These are phyloP conservation scores for Anoplius nigerrimus DNA, from an alignment of 2,888 invertebrate species.

Conservation along the genomic window DNA sequence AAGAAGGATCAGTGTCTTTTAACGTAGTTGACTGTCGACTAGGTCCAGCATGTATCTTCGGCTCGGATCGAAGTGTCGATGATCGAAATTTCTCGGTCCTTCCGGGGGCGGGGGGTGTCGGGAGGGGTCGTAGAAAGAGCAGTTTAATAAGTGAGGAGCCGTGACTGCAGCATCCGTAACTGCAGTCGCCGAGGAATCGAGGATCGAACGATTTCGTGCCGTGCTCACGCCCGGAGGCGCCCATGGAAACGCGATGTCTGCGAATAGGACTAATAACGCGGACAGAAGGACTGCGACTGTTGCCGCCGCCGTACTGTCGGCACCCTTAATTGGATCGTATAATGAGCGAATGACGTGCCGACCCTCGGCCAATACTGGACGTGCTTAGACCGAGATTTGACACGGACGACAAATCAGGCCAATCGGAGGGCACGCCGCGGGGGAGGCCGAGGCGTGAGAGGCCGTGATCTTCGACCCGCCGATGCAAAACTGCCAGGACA, in stretches of 20 bases:
- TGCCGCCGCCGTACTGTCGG: conserved; percentile 65
- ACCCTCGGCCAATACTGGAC: conserved; percentile 68
- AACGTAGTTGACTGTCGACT: no score
- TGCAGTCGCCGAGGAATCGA: conserved; percentile 60
- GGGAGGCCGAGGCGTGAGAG: conserved; percentile 5
- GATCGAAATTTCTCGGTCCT: no score
- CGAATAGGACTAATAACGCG: conserved; percentile 71
- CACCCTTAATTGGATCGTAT: conserved; percentile 71
- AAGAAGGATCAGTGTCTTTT: no score
- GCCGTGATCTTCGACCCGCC: conserved; percentile 15
- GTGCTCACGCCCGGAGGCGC: conserved; percentile 61
- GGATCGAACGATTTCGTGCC: conserved; percentile 49
- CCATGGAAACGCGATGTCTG: conserved; percentile 70
- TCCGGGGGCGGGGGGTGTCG: no score
- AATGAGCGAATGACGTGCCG: conserved; percentile 67
- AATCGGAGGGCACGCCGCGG: conserved; percentile 48
- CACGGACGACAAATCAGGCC: conserved; percentile 68
- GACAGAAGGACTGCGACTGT: conserved; percentile 63
- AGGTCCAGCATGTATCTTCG: no score
- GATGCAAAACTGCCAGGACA: conserved; percentile 19
- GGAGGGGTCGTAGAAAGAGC: no score
- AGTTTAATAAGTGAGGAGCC: conserved; percentile 56
- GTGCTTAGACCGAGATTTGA: conserved; percentile 73
- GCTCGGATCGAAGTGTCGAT: no score
- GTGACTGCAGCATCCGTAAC: conserved; percentile 40